A percentile compares a stretch with the other conserved stretches of the same genome.
Conservation (phyloP, 1,140 invertebrate genomes). For the Pararge aegeria region DNA sequence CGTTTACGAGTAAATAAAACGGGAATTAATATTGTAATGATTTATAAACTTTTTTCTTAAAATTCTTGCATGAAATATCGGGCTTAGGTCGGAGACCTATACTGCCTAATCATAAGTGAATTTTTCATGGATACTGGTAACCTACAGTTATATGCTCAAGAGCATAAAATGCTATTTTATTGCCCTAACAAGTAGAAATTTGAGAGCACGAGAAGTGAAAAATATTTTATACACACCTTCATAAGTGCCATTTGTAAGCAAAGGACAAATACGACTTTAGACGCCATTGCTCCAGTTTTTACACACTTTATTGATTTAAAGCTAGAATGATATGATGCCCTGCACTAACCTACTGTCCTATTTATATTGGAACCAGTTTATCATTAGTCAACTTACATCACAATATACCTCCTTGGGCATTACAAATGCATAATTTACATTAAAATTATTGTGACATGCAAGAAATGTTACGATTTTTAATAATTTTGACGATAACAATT, state of each 20-base stretch:
- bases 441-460: not conserved
- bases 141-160: too few relatives aligned
- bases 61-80: too few relatives aligned
- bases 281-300: conserved; percentile 24
- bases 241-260: conserved; percentile 23
- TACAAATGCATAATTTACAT: not conserved
- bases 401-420: not conserved
- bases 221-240: conserved; percentile 19
- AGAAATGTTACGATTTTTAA: not conserved
- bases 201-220: not conserved
- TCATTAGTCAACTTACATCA: conserved; percentile 22
- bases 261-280: conserved; percentile 19
- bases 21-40: too few relatives aligned
- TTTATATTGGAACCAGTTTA: conserved; percentile 30
- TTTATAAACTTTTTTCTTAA: too few relatives aligned
- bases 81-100: too few relatives aligned
- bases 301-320: conserved; percentile 17
- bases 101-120: too few relatives aligned
- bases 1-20: too few relatives aligned
- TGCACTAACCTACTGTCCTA: conserved; percentile 32
- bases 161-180: too few relatives aligned
- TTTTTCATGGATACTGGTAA: too few relatives aligned
- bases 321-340: conserved; percentile 13
- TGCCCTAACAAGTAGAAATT: too few relatives aligned
- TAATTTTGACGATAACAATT: not conserved